Base-by-base conservation (phyloP, 2,888 invertebrate genomes). In the Ornithoptera alexandrae region DNA sequence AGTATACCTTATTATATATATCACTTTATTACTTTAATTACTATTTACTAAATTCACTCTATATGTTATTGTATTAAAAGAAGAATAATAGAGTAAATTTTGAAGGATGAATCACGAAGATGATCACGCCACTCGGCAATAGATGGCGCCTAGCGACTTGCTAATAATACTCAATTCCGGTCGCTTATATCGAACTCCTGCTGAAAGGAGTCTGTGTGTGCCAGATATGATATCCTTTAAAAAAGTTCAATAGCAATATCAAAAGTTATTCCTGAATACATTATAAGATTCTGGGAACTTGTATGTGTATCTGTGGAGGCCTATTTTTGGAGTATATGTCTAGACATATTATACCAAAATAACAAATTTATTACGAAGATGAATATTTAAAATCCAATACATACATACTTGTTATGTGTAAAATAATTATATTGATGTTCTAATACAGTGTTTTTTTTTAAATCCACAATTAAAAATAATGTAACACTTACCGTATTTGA, bases 111-210 rank as follows among this genome's bases (percentile, higher is more conserved):
- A 30, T 18, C 17, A 0, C 15, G 7, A 60, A 60, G n/a, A 12
- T 18, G 20, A 22, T 12, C 24, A 12, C 57, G 57, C 67, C 39
- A 61, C 12, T 60, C 64, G 57, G 36, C 20, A 67, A 56, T 56
- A 71, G 70, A 71, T 71, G 70, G 67, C 70, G 70, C 67, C 22
- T 46, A 4, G 15, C 30, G 61, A 46, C 2, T 18, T 50, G 2
- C n/a, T 53, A 58, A 46, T 42, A 22, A 22, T 1, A 60, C 61
- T 46, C 63, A 22, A 56, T 46, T 60, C 53, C 18, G 20, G 24
- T 24, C 39, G 59, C 64, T 50, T 24, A 50, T 57, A 58, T 24
- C 20, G 57, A n/a, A 46, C 42, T 65, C 62, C 58, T 18, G 8
- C 58, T 7, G 36, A 63, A 66, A 62, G n/a, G 18, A 1, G n/a